A percentile compares a stretch with the other conserved stretches of the same genome.
Conservation (phyloP, 2,888 invertebrate genomes). For the Andrena minutula region DNA sequence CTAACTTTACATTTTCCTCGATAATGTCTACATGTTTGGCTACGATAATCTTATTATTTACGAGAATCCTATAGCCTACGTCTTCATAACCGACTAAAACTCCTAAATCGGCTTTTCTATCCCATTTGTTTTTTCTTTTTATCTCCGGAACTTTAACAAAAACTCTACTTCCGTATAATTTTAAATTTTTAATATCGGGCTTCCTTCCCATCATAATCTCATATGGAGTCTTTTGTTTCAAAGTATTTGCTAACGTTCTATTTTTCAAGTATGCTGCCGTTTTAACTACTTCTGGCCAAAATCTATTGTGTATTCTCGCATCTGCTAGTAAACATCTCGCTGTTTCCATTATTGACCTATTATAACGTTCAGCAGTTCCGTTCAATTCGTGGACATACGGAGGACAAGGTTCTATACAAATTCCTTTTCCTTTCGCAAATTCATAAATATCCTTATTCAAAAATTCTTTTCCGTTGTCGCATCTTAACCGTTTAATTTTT, state of each 20-base stretch:
- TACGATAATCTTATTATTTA: conserved; percentile 24
- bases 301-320: background rate
- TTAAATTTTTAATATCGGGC: background rate
- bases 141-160: conserved; percentile 18
- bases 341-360: conserved; percentile 11
- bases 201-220: conserved; percentile 8
- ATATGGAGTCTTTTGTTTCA: conserved; percentile 5
- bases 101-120: conserved; percentile 14
- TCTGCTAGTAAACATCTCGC: conserved; percentile 20
- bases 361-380: conserved; percentile 7
- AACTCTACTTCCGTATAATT: conserved; percentile 12
- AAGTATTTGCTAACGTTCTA: background rate
- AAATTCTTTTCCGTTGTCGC: conserved; percentile 33
- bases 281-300: conserved; percentile 27
- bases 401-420: background rate
- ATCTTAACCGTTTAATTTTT: conserved; percentile 3
- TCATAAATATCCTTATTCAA: background rate
- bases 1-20: conserved; percentile 23
- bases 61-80: conserved; percentile 30
- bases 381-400: no score
- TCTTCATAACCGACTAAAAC: conserved; percentile 16
- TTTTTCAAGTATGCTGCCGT: conserved; percentile 41
- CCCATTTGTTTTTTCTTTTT: conserved; percentile 8
- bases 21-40: conserved; percentile 36
- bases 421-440: background rate